phyloP scores from a whole-genome alignment of 2,888 invertebrate genomes.

The Acleris cristana region DNA sequence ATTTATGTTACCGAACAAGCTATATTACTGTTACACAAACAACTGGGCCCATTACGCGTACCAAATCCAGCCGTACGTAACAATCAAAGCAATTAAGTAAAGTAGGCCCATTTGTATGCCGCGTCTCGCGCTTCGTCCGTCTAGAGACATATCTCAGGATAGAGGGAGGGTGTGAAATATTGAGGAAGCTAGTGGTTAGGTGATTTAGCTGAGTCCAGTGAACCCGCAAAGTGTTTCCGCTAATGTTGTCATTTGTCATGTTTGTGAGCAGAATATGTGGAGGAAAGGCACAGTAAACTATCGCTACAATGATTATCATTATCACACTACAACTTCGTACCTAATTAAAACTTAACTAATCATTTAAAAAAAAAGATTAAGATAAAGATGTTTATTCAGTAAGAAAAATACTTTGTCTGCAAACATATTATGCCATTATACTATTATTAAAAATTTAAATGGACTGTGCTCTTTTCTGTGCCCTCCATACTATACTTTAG shows the following conservation, averaged over 20 bases:
- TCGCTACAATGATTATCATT: too few species aligned
- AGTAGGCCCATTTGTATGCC: constrained; percentile 38
- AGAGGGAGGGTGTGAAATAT: constrained; percentile 20
- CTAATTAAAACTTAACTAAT: too few species aligned
- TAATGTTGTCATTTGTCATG: constrained; percentile 34
- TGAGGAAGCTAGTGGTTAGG: constrained; percentile 27
- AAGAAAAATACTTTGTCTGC: too few species aligned
- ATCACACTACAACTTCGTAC: too few species aligned
- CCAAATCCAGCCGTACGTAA: constrained; percentile 35
- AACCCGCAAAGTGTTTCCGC: constrained; percentile 35
- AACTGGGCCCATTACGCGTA: constrained; percentile 25
- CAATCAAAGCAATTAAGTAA: constrained; percentile 37
- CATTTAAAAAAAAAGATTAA: too few species aligned
- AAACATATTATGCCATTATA: too few species aligned
- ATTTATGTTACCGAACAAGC: too few species aligned
- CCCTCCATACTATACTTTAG: too few species aligned
- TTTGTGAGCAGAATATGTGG: constrained; percentile 7
- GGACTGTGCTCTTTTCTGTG: too few species aligned
- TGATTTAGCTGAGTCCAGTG: constrained; percentile 31
- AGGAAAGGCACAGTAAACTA: not conserved
- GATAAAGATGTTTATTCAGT: too few species aligned
- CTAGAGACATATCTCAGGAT: constrained; percentile 24
- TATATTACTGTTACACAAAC: constrained; percentile 13
- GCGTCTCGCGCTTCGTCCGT: constrained; percentile 21
- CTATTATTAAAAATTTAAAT: too few species aligned